Evolutionary conservation across 2,888 invertebrate species (phyloP), one percentile per base, ranked within the genome.

Genomic region (Acrobasis repandana): DNA sequence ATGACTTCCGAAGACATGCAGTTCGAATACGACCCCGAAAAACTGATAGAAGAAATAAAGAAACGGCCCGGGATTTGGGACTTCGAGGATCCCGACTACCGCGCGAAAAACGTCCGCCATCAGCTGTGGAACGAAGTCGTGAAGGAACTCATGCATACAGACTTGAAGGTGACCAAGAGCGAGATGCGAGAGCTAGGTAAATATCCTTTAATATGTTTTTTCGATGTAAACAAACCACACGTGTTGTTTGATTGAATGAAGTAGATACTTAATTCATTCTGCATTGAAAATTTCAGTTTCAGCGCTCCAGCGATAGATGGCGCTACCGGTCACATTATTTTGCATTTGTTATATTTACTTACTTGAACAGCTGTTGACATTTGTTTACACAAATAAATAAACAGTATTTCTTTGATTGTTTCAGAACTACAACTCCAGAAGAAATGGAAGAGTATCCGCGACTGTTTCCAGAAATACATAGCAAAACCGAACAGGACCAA

Each of bases 381-480:
- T 10, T 36, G 11, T 36, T 48, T 48, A 20, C 20, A 49, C 11
- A 49, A 18, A 20, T 36, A 61, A 62, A 50, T 49, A 2, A 58
- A 60, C 63, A 57, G 61, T 20, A 50, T 57, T 15, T 14, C 8
- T 58, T 33, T 61, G 56, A 64, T 70, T 70, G 60, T 86, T 84
- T 62, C 84, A 92, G 92, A 89, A 75, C 73, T 90, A 8, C 90
- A 91, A 72, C 77, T 92, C 9, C 90, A 91, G 71, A 91, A 90
- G 74, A 92, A 91, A 77, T 92, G 91, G 91, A 92, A 91, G 67
- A 87, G 91, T 67, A 85, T 91, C 14, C 75, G 90, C 34, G 92
- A 92, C 65, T 86, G 87, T 65, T 91, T 85, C 64, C 82, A 84
- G 63, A 90, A 90, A 63, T 90, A 86, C 72, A 58, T 85, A 34